phyloP scores from a whole-genome alignment of 2,888 invertebrate genomes.

The Drosophila infuscata region DNA sequence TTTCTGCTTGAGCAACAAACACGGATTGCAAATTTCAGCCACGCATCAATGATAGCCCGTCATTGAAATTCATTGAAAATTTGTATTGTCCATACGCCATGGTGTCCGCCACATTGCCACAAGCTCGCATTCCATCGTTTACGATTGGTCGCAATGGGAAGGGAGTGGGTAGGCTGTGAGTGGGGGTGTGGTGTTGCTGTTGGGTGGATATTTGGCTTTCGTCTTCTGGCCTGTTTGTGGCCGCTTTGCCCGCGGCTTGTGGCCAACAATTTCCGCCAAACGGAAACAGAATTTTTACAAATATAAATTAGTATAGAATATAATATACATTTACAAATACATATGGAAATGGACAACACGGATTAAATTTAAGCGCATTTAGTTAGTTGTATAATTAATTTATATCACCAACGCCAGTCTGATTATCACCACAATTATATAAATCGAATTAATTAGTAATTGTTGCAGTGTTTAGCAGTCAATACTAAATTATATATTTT shows the following conservation, averaged over 20 bases:
- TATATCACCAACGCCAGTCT: slow-evolving; percentile 43
- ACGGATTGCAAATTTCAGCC: slow-evolving; percentile 76
- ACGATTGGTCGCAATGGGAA: background rate
- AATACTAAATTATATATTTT: background rate
- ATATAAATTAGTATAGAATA: background rate
- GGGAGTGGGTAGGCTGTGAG: background rate
- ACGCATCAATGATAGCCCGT: slow-evolving; percentile 80
- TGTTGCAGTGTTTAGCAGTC: background rate
- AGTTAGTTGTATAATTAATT: slow-evolving; percentile 63
- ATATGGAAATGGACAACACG: slow-evolving; percentile 16
- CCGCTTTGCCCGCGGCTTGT: slow-evolving; percentile 52
- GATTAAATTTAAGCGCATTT: slow-evolving; percentile 49
- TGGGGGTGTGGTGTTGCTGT: background rate
- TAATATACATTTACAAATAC: slow-evolving; percentile 3
- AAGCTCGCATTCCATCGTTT: slow-evolving; percentile 39
- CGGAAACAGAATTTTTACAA: slow-evolving; percentile 6
- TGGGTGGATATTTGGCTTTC: slow-evolving; percentile 56
- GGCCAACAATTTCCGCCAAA: slow-evolving; percentile 61
- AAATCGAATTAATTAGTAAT: slow-evolving; percentile 26
- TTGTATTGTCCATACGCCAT: slow-evolving; percentile 68
- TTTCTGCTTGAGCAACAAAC: slow-evolving; percentile 70
- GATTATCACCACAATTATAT: slow-evolving; percentile 34
- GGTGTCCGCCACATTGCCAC: slow-evolving; percentile 40
- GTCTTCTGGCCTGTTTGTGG: slow-evolving; percentile 71
- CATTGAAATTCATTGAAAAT: slow-evolving; percentile 71